Evolutionary conservation across 2,797 vertebrate species (phyloP), one percentile per base, ranked within the genome.

Genomic region (Taenioides sp.): DNA sequence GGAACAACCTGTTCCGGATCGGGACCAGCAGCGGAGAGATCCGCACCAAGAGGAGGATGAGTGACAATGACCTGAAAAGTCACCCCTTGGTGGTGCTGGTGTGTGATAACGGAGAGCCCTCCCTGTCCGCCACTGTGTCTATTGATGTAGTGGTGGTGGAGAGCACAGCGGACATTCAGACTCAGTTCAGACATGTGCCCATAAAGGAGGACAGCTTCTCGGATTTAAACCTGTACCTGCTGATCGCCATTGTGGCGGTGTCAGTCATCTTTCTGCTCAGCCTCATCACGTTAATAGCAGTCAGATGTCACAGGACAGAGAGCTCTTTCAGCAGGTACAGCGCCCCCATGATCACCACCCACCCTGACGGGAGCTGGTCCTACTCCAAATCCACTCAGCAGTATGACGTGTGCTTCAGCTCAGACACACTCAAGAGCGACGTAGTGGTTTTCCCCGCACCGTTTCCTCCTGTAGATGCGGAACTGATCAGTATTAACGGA

Each of bases 391-490:
- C 60, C 60, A 63, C 61, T 40, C 31, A 40, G 61, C 37, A 65
- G 37, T 47, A 65, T 27, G 40, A 23, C 63, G 37, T 47, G 37
- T 47, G 63, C 37, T 47, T 64, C 62, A 43, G 37, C 37, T 47
- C 62, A 64, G 37, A 64, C 37, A 43, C 63, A 18, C 40, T 65
- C 40, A 65, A 47, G 37, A 64, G 62, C 12, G 62, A 47, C 37
- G 11, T 64, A 43, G 62, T 64, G 37, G n/a, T 80, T 80, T 78
- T 78, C 68, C 76, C 79, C 5, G 70, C 58, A 4, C 87, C 83
- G 14, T 82, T 70, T 72, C 74, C 80, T 2, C 74, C 77, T 70
- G 66, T 86, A 68, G 88, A 85, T 77, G 84, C 74, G 69, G 84
- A 87, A 73, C 74, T 72, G 72, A 65, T 64, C 62, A 64, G 62